Base-by-base conservation (phyloP, 1,140 invertebrate genomes). In the Zeugodacus cucurbitae region DNA sequence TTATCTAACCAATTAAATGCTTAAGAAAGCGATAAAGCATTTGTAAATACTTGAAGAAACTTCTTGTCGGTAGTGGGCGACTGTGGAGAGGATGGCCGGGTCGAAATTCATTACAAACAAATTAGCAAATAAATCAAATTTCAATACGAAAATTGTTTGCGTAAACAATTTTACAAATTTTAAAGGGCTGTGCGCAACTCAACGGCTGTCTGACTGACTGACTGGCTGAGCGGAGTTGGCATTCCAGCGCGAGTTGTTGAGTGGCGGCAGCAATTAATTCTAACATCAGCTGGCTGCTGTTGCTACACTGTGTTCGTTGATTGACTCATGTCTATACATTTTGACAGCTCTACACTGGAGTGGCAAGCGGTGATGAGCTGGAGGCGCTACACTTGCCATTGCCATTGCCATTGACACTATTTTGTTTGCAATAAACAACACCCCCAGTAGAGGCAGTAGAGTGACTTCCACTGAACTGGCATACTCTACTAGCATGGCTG, bases 61-160 rank as follows among this genome's bases (percentile, higher is more conserved):
- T 48, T 41, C n/a, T 59, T 48, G 17, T 3, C 59, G 26, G 7
- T 3, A 3, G 6, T 48, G 2, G 34, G 11, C 2, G 0, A 0
- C 44, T 10, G 0, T 57, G 29, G 86, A 29, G 57, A 5, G 22
- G 74, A 6, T n/a, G 44, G 87, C 29, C 32, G 59, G 34, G 59
- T 32, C n/a, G 86, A 92, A 92, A 93, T 92, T 93, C 92, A 93
- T 93, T 92, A 93, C 91, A 92, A 93, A 93, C 92, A 93, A 93
- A 93, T 93, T 93, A 93, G 91, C 92, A 93, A 93, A 93, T 93
- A 93, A 93, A 93, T 93, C 92, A 93, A 93, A 93, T 93, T 92
- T 92, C 92, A 93, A 93, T 93, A 92, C 92, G 90, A 91, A 93
- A 91, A 92, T 91, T 62, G 32, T 89, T 87, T 87, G 57, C 87